Evolutionary conservation across 2,888 invertebrate species (phyloP).

Genomic region (Tetanocera ferruginea): DNA sequence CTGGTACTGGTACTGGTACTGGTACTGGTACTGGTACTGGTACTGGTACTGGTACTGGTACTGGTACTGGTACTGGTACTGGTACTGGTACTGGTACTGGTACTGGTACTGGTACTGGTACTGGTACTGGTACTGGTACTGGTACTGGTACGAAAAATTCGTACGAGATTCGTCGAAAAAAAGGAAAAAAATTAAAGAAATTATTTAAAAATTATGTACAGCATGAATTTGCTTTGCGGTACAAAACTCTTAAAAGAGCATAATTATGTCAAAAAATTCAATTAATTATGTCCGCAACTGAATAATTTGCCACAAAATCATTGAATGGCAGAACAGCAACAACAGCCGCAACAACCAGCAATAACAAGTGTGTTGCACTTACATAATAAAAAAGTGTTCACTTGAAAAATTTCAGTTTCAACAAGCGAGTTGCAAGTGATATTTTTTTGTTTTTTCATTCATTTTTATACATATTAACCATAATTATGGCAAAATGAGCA

Average conservation of each 20-base stretch:
- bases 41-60: too few relatives aligned
- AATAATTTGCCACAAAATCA: not conserved
- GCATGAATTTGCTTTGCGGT: not conserved
- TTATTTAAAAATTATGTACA: not conserved
- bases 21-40: too few relatives aligned
- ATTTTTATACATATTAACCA: not conserved
- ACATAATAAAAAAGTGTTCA: constrained; percentile 20
- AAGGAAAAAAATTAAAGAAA: not conserved
- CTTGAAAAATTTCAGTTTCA: constrained; percentile 32
- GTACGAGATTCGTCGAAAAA: too few relatives aligned
- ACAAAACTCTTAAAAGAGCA: too few relatives aligned
- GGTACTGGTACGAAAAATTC: too few relatives aligned
- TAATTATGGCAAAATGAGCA: constrained; percentile 10
- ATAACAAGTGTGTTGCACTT: constrained; percentile 17
- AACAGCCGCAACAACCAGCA: not conserved
- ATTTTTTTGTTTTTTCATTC: not conserved
- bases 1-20: too few relatives aligned
- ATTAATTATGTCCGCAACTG: not conserved
- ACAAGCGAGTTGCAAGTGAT: not conserved
- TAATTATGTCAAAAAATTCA: not conserved
- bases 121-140: too few relatives aligned
- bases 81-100: too few relatives aligned
- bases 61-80: too few relatives aligned
- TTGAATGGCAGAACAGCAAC: not conserved
- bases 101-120: too few relatives aligned